Conservation (phyloP, 2,888 invertebrate genomes). For the Polydrusus pterygomalis region DNA sequence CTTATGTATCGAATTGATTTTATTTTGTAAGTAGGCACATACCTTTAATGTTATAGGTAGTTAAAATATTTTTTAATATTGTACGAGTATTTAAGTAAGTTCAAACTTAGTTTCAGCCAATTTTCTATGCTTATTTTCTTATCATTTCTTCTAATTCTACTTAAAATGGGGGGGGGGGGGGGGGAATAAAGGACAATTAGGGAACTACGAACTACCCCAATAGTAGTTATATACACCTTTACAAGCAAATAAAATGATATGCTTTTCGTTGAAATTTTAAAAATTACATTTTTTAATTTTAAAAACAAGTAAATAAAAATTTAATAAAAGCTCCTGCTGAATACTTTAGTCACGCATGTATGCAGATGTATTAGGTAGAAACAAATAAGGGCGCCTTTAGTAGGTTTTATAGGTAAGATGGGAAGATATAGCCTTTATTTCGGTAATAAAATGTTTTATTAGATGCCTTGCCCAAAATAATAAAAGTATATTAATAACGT, state of each 20-base stretch:
- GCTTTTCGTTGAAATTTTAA: background rate
- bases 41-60: no score
- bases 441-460: conserved; percentile 42
- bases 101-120: no score
- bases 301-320: conserved; percentile 2
- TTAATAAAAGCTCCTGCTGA: conserved; percentile 6
- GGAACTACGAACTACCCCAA: no score
- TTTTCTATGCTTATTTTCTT: no score
- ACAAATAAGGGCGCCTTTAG: conserved; percentile 25
- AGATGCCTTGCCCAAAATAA: conserved; percentile 37
- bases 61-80: no score
- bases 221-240: no score
- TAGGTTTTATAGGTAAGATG: conserved; percentile 30
- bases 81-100: no score
- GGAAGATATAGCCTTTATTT: conserved; percentile 34
- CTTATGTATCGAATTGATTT: no score
- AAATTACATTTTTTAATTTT: conserved; percentile 7
- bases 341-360: conserved; percentile 23
- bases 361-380: conserved; percentile 25
- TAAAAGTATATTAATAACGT: conserved; percentile 27
- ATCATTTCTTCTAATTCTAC: no score
- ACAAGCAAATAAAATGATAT: background rate
- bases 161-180: no score
- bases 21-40: no score
- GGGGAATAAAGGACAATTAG: no score